These are phyloP conservation scores for Spisula subtruncata DNA, from an alignment of 2,888 invertebrate genomes.

Conservation along the genomic window DNA sequence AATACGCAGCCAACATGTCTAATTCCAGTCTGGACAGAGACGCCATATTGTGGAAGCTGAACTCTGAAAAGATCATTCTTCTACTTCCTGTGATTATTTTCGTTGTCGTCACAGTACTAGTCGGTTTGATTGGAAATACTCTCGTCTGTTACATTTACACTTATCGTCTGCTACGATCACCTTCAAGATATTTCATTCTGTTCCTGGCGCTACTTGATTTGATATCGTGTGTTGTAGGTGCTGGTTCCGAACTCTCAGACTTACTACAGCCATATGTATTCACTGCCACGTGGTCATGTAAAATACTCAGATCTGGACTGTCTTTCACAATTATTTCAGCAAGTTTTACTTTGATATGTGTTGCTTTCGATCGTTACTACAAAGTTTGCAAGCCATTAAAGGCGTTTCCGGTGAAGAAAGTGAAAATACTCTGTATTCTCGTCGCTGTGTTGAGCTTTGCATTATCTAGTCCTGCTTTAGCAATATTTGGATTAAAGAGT, in stretches of 20 bases:
- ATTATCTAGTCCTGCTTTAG: conserved; percentile 77
- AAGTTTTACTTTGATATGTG: conserved; percentile 79
- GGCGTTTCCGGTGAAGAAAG: conserved; percentile 77
- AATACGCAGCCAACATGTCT: background rate
- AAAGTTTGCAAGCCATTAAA: conserved; percentile 79
- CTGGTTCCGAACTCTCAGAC: conserved; percentile 78
- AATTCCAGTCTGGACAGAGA: background rate
- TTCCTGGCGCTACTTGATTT: conserved; percentile 80
- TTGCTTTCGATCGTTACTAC: conserved; percentile 81
- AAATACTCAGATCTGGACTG: conserved; percentile 78
- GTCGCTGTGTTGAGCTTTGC: conserved; percentile 72
- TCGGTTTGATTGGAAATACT: conserved; percentile 77
- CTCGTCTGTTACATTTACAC: conserved; percentile 81
- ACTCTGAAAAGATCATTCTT: conserved; percentile 72
- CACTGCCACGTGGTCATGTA: conserved; percentile 76
- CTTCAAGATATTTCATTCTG: conserved; percentile 80
- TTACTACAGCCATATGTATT: conserved; percentile 78
- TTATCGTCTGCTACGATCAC: conserved; percentile 77
- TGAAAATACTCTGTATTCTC: conserved; percentile 73
- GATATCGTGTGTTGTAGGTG: conserved; percentile 77
- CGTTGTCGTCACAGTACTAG: conserved; percentile 72
- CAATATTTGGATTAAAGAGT: conserved; percentile 76
- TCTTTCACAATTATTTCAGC: conserved; percentile 78
- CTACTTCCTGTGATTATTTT: conserved; percentile 77
- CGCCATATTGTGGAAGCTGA: conserved; percentile 58